Base-by-base conservation (phyloP, 2,113 vertebrate species). In the Fregata magnificens region DNA sequence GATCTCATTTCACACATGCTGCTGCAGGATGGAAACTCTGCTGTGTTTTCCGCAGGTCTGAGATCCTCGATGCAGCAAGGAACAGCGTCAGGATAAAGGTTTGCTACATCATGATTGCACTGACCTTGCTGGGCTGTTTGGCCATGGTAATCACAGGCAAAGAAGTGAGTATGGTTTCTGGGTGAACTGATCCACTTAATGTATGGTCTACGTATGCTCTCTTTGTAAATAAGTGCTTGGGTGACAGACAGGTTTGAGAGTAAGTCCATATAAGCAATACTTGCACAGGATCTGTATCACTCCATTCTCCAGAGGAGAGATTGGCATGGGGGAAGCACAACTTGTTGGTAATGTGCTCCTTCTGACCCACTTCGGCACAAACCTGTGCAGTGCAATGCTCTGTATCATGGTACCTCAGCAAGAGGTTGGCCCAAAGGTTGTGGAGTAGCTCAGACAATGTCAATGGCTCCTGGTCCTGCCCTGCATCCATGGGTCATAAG, bases 91-190 rank as follows among this genome's bases (percentile, higher is more conserved):
- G 97, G 70, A 96, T 97, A 62, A 96, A 90, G 45, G 53, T 95
- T 72, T 98, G 97, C 91, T 98, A 97, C 88, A 42, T 91, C 65
- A 97, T 96, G 91, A 98, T 98, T 17, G 88, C 80, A 3, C 36
- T 93, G 79, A 96, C 96, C 12, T 32, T 98, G 45, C 36, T 97
- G 52, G 97, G 95, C 31, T 98, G 95, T 40, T 58, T 97, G 71
- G 82, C 71, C 38, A 94, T 97, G 96, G 76, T 97, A 36, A 77
- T 95, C 63, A 88, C 92, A 12, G 97, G 97, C 36, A 98, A 97
- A 93, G 87, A 92, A 49, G 96, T 97, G 87, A 93, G 95, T 91
- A 18, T 25, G 40, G 5, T 40, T 89, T 70, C 24, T 26, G 7
- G 4, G 52, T 50, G 32, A 76, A 62, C 29, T 8, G 18, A 21